Percentiles rank a stretch among this genome's conserved stretches.
Conservation (phyloP, 30 jellyfish, hydroid and myxozoan species). For the Turritopsis dohrnii region DNA sequence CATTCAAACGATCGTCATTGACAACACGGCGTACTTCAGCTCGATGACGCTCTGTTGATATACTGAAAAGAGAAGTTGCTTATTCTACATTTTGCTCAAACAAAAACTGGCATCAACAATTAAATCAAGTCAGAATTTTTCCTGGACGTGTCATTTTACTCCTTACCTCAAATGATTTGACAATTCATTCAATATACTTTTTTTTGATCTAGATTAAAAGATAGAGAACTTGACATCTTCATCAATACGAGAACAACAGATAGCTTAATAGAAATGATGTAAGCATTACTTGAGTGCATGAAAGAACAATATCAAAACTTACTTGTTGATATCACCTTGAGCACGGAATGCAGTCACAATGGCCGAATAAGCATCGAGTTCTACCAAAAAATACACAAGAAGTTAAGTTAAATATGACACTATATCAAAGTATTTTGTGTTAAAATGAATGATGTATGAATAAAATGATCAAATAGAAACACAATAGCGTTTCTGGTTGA, state of each 20-base stretch:
- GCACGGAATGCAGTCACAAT: slow-evolving; percentile 96
- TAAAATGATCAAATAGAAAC: too few species aligned
- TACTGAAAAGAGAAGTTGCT: slow-evolving; percentile 46
- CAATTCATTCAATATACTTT: slow-evolving; percentile 55
- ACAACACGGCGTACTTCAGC: slow-evolving; percentile 99
- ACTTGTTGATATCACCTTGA: slow-evolving; percentile 94
- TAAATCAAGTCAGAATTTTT: neutral
- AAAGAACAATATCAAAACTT: neutral
- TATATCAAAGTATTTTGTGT: neutral
- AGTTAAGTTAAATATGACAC: neutral
- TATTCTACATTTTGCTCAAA: neutral
- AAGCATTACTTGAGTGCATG: too few species aligned
- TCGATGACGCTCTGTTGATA: slow-evolving; percentile 92
- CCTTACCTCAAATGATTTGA: slow-evolving; percentile 81
- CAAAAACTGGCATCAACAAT: too few species aligned
- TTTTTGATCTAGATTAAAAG: slow-evolving; percentile 58
- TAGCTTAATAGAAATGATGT: too few species aligned
- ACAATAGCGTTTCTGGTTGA: too few species aligned
- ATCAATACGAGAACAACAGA: too few species aligned
- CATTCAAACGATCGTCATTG: slow-evolving; percentile 72
- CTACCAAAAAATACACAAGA: slow-evolving; percentile 35
- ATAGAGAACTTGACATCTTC: neutral
- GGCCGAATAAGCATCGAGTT: slow-evolving; percentile 93
- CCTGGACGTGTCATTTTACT: too few species aligned
- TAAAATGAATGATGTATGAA: too few species aligned